A percentile compares a stretch with the other conserved stretches of the same genome.
Evolutionary conservation across 2,888 invertebrate species (phyloP).

Genomic region (Erannis defoliaria): DNA sequence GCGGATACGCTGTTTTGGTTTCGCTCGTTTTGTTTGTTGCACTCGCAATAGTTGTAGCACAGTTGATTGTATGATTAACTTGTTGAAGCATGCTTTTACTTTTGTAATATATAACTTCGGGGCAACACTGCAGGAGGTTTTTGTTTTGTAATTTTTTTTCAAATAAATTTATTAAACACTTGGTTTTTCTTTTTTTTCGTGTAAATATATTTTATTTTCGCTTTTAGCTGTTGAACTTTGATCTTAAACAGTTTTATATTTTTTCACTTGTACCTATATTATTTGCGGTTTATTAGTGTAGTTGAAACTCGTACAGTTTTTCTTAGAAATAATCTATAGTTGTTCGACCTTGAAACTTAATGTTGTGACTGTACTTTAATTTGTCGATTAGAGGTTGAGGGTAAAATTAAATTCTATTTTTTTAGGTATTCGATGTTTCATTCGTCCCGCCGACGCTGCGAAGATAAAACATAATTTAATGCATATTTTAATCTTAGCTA

Average conservation of each 20-base stretch:
- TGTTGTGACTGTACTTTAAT: constrained; percentile 73
- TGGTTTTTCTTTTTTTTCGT: constrained; percentile 54
- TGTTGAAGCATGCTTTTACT: constrained; percentile 74
- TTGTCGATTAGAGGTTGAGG: constrained; percentile 67
- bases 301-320: too few species aligned
- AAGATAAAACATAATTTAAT: too few species aligned
- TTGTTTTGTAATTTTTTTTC: constrained; percentile 76
- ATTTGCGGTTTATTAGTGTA: constrained; percentile 2
- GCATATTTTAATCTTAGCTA: too few species aligned
- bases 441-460: too few species aligned
- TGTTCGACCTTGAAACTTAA: constrained; percentile 58
- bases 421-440: constrained; percentile 65
- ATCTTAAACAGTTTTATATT: not conserved
- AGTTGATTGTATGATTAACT: constrained; percentile 61
- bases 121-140: constrained; percentile 73
- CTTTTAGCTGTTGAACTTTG: too few species aligned
- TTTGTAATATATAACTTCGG: constrained; percentile 72
- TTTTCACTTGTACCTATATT: too few species aligned
- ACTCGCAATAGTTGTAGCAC: constrained; percentile 57
- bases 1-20: not conserved
- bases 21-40: constrained; percentile 53
- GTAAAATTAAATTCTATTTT: constrained; percentile 82
- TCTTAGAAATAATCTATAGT: constrained; percentile 22
- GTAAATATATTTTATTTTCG: too few species aligned
- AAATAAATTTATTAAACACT: constrained; percentile 83